phyloP scores from a whole-genome alignment of 2,888 invertebrate genomes.

The Neuroscelio doddi region DNA sequence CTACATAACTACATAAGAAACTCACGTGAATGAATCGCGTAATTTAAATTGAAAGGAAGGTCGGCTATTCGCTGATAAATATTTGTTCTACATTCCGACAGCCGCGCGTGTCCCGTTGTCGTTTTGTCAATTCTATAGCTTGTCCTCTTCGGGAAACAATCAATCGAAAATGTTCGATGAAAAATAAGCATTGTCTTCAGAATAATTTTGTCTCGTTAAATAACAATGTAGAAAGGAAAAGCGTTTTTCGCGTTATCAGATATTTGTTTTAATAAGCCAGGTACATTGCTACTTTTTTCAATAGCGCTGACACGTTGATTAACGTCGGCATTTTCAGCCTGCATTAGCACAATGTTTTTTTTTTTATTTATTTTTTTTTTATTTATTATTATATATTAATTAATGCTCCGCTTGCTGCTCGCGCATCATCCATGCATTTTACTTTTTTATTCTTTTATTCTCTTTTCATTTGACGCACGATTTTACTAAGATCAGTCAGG shows the following conservation, averaged over 20 bases:
- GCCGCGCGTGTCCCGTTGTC: neutral
- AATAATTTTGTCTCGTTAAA: no score
- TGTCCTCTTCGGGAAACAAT: neutral
- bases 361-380: no score
- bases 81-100: no score
- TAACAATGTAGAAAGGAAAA: no score
- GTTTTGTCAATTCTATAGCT: neutral
- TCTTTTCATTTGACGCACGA: constrained; percentile 4
- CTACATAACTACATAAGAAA: neutral
- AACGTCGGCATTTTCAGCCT: no score
- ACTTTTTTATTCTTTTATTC: neutral
- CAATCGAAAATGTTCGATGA: no score
- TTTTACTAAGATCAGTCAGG: constrained; percentile 1
- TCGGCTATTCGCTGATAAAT: constrained; percentile 5
- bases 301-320: no score
- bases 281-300: no score
- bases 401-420: neutral
- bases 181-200: no score
- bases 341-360: no score
- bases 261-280: no score
- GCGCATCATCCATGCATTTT: neutral
- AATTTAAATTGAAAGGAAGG: constrained; percentile 14
- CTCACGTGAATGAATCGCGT: constrained; percentile 5
- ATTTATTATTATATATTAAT: neutral
- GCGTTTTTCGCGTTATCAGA: no score